phyloP scores from a whole-genome alignment of 2,797 vertebrate genomes.

The Ambastaia sidthimunki region DNA sequence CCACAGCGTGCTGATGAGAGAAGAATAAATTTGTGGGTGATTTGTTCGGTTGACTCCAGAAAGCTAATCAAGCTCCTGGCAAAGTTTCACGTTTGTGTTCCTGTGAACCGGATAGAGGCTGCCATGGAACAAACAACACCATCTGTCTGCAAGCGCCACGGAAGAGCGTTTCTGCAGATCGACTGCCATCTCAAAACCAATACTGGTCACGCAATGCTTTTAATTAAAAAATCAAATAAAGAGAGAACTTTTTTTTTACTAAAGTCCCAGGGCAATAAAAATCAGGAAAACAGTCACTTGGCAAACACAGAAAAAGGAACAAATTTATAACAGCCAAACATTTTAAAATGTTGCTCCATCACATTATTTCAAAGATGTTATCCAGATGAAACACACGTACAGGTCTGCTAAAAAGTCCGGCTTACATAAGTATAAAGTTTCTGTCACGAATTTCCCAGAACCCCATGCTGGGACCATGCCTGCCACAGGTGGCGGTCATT shows the following conservation, averaged over 20 bases:
- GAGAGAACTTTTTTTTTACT: too few species aligned
- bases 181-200: conserved; percentile 66
- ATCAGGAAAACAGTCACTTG: conserved; percentile 52
- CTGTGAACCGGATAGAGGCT: conserved; percentile 24
- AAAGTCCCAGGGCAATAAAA: too few species aligned
- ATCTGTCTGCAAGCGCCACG: conserved; percentile 69
- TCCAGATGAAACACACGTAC: too few species aligned
- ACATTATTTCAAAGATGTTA: too few species aligned
- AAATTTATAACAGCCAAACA: neutral
- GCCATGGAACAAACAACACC: conserved; percentile 69
- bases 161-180: conserved; percentile 60
- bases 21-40: conserved; percentile 64
- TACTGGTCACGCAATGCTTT: conserved; percentile 67
- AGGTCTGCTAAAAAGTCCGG: too few species aligned
- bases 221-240: conserved; percentile 68
- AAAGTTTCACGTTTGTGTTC: conserved; percentile 51
- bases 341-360: too few species aligned
- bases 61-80: conserved; percentile 58
- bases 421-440: too few species aligned
- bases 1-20: conserved; percentile 59
- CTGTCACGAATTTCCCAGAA: too few species aligned
- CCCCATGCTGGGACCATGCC: too few species aligned
- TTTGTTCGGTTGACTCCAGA: conserved; percentile 61
- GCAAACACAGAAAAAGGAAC: conserved; percentile 69
- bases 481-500: too few species aligned